Percentiles rank a stretch among this genome's conserved stretches.
phyloP scores from a whole-genome alignment of 53 echinoderm and acorn worm species.

The Arbacia lixula region DNA sequence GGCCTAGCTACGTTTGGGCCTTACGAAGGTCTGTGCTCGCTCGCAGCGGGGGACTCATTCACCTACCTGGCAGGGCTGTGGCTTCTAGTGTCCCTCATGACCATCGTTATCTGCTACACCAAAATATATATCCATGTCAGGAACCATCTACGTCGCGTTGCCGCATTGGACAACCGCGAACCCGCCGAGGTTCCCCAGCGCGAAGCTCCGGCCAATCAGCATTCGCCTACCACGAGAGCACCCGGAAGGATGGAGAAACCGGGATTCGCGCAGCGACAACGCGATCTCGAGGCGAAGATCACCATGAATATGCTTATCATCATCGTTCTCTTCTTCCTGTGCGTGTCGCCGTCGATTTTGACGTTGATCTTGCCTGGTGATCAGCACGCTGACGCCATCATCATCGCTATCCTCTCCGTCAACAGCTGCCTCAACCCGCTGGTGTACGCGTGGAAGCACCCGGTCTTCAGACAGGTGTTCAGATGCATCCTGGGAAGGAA shows the following conservation, averaged over 20 bases:
- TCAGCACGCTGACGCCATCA: conserved; percentile 50
- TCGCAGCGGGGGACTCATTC: not conserved
- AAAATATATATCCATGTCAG: conserved; percentile 61
- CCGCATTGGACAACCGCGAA: not conserved
- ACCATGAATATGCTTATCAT: conserved; percentile 81
- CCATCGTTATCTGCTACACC: conserved; percentile 69
- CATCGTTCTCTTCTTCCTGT: conserved; percentile 73
- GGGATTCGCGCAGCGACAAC: conserved; percentile 18
- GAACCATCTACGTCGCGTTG: conserved; percentile 34
- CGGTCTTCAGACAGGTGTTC: conserved; percentile 73
- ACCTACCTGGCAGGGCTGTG: conserved; percentile 5
- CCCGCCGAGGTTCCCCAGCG: too few species aligned
- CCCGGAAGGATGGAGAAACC: not conserved
- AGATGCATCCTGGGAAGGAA: conserved; percentile 45
- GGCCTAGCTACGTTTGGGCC: conserved; percentile 28
- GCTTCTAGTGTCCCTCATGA: conserved; percentile 37
- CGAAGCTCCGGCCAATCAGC: not conserved
- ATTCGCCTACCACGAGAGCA: not conserved
- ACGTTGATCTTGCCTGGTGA: conserved; percentile 62
- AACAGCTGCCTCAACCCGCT: conserved; percentile 78
- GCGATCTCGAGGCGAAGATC: conserved; percentile 56
- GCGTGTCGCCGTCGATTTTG: conserved; percentile 66
- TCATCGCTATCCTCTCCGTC: conserved; percentile 48
- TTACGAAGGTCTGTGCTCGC: conserved; percentile 7
- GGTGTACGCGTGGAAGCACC: conserved; percentile 82